Evolutionary conservation across 2,113 vertebrate species (phyloP).

Genomic region (Rhinolophus sinicus): DNA sequence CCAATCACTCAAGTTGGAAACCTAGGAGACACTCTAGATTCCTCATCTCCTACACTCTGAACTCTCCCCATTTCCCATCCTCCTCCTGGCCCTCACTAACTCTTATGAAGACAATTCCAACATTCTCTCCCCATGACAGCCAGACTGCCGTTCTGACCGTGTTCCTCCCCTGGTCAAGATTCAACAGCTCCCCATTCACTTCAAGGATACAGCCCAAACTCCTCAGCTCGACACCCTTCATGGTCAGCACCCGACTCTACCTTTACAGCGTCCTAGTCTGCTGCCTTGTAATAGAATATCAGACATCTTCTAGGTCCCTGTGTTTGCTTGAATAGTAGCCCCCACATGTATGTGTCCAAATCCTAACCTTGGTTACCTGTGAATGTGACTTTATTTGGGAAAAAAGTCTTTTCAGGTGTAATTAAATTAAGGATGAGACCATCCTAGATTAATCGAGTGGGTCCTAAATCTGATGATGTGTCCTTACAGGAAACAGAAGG

Average conservation of each 20-base stretch:
- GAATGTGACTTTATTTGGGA: neutral
- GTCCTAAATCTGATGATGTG: neutral
- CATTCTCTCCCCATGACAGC: neutral
- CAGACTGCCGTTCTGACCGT: neutral
- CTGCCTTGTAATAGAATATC: neutral
- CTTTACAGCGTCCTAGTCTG: neutral
- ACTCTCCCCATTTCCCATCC: no score
- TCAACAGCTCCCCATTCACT: neutral
- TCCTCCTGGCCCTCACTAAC: neutral
- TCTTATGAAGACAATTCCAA: neutral
- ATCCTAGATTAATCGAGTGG: neutral
- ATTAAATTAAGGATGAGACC: neutral
- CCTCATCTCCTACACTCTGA: neutral
- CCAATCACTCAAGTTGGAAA: neutral
- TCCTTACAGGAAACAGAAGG: neutral
- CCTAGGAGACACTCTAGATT: neutral
- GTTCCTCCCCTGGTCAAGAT: neutral
- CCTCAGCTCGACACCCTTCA: neutral
- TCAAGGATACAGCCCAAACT: neutral
- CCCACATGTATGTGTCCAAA: neutral
- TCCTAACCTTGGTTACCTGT: neutral
- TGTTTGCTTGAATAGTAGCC: neutral
- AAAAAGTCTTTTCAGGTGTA: neutral
- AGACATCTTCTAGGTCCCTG: neutral
- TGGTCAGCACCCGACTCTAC: neutral